A percentile compares a stretch with the other conserved stretches of the same genome.
Conservation (phyloP, 2,113 vertebrate species). For the Sisor rabdophorus region DNA sequence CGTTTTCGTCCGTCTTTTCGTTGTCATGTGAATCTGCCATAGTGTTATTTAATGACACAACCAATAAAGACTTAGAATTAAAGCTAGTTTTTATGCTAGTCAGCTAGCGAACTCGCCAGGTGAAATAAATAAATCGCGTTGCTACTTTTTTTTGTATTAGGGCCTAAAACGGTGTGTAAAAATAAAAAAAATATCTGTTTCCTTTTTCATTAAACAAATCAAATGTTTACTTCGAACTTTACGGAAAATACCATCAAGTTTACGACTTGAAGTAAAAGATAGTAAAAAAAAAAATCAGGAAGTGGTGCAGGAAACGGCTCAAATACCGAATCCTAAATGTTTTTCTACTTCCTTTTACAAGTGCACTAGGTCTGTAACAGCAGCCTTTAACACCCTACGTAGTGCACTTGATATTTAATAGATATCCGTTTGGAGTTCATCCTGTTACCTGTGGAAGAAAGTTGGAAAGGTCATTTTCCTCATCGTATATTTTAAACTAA, state of each 20-base stretch:
- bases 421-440: not conserved
- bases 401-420: not conserved
- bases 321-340: not conserved
- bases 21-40: conserved; percentile 59
- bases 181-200: not conserved
- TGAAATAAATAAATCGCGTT: not conserved
- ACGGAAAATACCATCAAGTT: not conserved
- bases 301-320: conserved; percentile 47
- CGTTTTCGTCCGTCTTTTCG: conserved; percentile 14
- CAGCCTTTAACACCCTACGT: not conserved
- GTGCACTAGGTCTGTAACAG: not conserved
- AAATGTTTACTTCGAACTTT: not conserved
- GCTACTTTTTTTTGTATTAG: no score
- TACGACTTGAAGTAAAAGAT: conserved; percentile 6
- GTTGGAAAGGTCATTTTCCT: not conserved
- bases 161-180: no score
- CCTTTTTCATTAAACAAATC: not conserved
- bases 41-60: not conserved
- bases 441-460: not conserved
- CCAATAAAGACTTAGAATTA: not conserved
- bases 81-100: not conserved
- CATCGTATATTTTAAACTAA: not conserved
- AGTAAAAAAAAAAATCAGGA: conserved; percentile 45
- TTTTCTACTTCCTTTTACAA: not conserved
- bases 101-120: not conserved